These are phyloP conservation scores for Plumapathes pennacea DNA, from an alignment of 92 coral and sea anemone species.

Conservation along the genomic window DNA sequence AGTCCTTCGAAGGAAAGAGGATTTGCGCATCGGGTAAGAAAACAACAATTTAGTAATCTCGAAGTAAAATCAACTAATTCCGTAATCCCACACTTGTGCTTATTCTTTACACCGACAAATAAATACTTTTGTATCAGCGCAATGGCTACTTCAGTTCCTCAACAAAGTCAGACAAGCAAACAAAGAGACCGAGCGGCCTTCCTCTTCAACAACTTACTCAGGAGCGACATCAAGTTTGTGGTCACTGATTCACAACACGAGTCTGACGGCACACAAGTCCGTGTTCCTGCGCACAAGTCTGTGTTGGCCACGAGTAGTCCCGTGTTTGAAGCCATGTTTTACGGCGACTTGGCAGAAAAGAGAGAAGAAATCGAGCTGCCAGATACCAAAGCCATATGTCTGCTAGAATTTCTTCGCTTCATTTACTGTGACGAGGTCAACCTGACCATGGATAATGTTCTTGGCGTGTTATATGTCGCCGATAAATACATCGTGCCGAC, in stretches of 20 bases:
- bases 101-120: too few relatives aligned
- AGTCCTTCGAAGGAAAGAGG: too few relatives aligned
- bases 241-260: conserved; percentile 3
- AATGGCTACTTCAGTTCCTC: too few relatives aligned
- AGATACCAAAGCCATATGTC: conserved; percentile 49
- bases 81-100: too few relatives aligned
- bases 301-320: conserved; percentile 59
- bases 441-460: conserved; percentile 48
- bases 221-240: conserved; percentile 38
- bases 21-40: too few relatives aligned
- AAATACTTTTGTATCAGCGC: too few relatives aligned
- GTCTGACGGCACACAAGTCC: neutral
- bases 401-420: conserved; percentile 60
- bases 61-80: too few relatives aligned
- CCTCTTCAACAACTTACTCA: conserved; percentile 17
- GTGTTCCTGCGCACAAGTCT: conserved; percentile 46
- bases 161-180: too few relatives aligned
- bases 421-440: conserved; percentile 53
- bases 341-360: conserved; percentile 44
- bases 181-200: too few relatives aligned
- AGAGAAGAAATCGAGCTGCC: conserved; percentile 47
- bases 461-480: conserved; percentile 56
- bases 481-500: conserved; percentile 26
- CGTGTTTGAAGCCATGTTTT: conserved; percentile 59
- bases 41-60: too few relatives aligned